phyloP scores from a whole-genome alignment of 2,888 invertebrate species.

The Drosophila rubida region DNA sequence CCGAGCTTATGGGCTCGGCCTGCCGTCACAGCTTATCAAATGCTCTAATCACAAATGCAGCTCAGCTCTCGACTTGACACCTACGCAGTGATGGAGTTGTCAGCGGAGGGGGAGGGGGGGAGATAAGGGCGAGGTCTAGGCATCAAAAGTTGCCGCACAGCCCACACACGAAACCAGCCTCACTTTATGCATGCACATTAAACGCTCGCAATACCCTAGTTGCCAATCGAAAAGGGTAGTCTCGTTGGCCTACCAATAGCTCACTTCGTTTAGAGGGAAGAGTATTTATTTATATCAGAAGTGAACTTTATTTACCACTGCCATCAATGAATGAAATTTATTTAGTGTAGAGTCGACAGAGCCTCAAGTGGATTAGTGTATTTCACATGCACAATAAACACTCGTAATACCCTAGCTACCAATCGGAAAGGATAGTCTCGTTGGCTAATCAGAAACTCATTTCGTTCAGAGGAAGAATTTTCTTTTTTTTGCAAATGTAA shows the following conservation, averaged over 20 bases:
- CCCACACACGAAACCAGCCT: slow-evolving; percentile 58
- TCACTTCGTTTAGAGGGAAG: no score
- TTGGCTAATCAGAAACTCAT: no score
- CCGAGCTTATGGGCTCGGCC: slow-evolving; percentile 31
- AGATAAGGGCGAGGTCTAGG: slow-evolving; percentile 32
- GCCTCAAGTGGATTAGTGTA: neutral
- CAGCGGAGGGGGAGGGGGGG: no score
- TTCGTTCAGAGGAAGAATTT: no score
- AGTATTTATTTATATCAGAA: no score
- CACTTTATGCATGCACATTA: slow-evolving; percentile 52
- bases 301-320: no score
- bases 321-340: neutral
- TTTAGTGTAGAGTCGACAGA: neutral
- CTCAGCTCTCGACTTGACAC: slow-evolving; percentile 34
- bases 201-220: slow-evolving; percentile 43
- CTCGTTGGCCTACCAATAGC: no score
- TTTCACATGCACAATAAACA: no score
- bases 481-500: no score
- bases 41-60: slow-evolving; percentile 56
- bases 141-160: slow-evolving; percentile 64
- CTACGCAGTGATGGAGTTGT: slow-evolving; percentile 43
- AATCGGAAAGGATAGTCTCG: no score
- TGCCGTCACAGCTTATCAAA: slow-evolving; percentile 44
- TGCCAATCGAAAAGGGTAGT: neutral
- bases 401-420: no score